Base-by-base conservation (phyloP, 2,797 vertebrate species). In the Cyprinella venusta region DNA sequence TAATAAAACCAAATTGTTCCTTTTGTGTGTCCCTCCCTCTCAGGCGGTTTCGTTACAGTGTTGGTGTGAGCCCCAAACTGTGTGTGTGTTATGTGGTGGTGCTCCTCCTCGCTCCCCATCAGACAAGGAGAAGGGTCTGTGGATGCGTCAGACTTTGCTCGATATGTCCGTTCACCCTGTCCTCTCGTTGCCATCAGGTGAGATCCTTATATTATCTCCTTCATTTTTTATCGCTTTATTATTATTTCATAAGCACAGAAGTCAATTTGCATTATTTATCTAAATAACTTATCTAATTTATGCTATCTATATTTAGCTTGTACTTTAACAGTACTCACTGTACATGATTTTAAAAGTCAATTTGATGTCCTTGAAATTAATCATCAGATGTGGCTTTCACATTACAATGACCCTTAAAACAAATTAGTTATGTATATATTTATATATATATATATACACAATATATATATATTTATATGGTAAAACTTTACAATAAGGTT, bases 171-270 rank as follows among this genome's bases (percentile, higher is more conserved):
- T 91, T 87, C 93, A 93, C 80, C 90, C 91, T 30, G 81, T 92
- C 2, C 90, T 94, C 12, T 91, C 92, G n/a, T 83, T 91, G 59
- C 86, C 92, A 76, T 87, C 90, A 13, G 92, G 92, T 93, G 86
- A 88, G 82, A 70, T 50, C 5, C 68, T 1, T 24, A 2, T 18
- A 8, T 81, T 48, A 10, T 56, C 45, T 42, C 40, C 2, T 40
- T 42, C 5, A 36, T 71, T 33, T 61, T 2, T 21, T 15, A n/a
- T 74, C 19, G 36, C 10, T 15, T 74, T n/a, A 21, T 54, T 38
- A n/a, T 56, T 38, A 6, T 21, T 52, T 36, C 38, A 50, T 61
- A 9, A 76, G 59, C 38, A 48, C 38, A 21, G 0, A 63, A 36
- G 16, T 36, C n/a, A 24, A 15, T 13, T 33, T 50, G 59, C 64